phyloP scores from a whole-genome alignment of 2,797 vertebrate genomes.

The Pseudochirops corinnae region DNA sequence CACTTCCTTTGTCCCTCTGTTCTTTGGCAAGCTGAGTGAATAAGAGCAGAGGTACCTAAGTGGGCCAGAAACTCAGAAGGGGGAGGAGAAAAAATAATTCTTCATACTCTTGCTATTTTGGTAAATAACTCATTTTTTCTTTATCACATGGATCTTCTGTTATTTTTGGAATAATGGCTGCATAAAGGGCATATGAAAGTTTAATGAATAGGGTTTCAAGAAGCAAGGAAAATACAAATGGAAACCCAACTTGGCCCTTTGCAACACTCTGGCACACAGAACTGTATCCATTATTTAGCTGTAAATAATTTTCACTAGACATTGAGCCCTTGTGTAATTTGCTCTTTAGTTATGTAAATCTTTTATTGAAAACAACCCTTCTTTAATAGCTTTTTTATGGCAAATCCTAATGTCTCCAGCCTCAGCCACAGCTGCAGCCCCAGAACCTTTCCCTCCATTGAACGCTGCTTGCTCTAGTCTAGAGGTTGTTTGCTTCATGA shows the following conservation, averaged over 20 bases:
- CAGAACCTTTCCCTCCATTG: slow-evolving; percentile 19
- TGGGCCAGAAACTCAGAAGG: neutral
- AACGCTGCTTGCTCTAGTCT: neutral
- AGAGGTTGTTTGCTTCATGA: slow-evolving; percentile 11
- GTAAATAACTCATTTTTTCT: neutral
- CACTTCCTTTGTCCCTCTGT: neutral
- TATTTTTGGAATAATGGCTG: slow-evolving; percentile 60
- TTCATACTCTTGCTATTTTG: slow-evolving; percentile 27
- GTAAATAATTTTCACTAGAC: slow-evolving; percentile 65
- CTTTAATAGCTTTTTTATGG: slow-evolving; percentile 5
- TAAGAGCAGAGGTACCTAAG: neutral
- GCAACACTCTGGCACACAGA: slow-evolving; percentile 32
- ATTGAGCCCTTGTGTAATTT: slow-evolving; percentile 52
- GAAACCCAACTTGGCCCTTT: accelerated
- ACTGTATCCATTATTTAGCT: slow-evolving; percentile 72
- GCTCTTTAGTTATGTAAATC: slow-evolving; percentile 14
- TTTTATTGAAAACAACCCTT: slow-evolving; percentile 8
- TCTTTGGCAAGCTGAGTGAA: neutral
- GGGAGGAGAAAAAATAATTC: neutral
- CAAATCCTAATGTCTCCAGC: neutral
- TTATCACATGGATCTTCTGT: neutral
- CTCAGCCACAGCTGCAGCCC: neutral
- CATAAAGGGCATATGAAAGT: slow-evolving; percentile 51
- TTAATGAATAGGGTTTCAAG: slow-evolving; percentile 64
- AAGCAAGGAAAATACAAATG: slow-evolving; percentile 32